Conservation (phyloP, 2,113 vertebrate genomes). For the Loxodonta africana region DNA sequence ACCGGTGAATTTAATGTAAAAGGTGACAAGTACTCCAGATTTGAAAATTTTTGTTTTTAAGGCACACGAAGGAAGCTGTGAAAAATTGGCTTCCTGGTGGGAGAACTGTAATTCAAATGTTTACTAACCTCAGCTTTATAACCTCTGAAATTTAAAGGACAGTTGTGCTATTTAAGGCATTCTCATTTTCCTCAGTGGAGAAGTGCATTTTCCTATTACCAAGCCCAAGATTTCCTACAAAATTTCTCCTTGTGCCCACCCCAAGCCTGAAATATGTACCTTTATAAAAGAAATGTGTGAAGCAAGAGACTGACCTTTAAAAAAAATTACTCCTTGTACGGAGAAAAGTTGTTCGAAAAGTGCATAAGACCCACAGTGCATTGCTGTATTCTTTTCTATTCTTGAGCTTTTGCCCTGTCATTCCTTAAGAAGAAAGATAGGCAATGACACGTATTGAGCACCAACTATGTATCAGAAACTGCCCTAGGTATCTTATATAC, state of each 20-base stretch:
- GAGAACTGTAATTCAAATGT: conserved; percentile 67
- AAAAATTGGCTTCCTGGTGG: conserved; percentile 72
- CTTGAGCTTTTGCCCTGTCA: neutral
- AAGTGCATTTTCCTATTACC: conserved; percentile 81
- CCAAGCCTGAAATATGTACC: conserved; percentile 66
- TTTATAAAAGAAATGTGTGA: conserved; percentile 54
- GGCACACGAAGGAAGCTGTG: conserved; percentile 30
- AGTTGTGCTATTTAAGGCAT: conserved; percentile 70
- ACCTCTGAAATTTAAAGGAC: conserved; percentile 76
- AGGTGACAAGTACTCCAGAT: neutral
- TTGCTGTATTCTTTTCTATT: neutral
- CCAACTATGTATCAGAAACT: neutral
- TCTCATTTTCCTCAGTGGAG: conserved; percentile 81
- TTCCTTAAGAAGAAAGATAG: neutral
- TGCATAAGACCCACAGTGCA: neutral
- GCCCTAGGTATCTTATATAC: neutral
- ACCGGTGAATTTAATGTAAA: conserved; percentile 38
- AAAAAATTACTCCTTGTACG: neutral
- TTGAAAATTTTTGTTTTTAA: conserved; percentile 71
- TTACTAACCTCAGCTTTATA: conserved; percentile 73
- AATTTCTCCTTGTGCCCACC: conserved; percentile 56
- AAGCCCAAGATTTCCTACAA: conserved; percentile 71
- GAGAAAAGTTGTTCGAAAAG: neutral
- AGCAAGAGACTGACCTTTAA: neutral
- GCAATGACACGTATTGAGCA: neutral